phyloP scores from a whole-genome alignment of 2,888 invertebrate genomes.

The Lasioglossum lativentre region DNA sequence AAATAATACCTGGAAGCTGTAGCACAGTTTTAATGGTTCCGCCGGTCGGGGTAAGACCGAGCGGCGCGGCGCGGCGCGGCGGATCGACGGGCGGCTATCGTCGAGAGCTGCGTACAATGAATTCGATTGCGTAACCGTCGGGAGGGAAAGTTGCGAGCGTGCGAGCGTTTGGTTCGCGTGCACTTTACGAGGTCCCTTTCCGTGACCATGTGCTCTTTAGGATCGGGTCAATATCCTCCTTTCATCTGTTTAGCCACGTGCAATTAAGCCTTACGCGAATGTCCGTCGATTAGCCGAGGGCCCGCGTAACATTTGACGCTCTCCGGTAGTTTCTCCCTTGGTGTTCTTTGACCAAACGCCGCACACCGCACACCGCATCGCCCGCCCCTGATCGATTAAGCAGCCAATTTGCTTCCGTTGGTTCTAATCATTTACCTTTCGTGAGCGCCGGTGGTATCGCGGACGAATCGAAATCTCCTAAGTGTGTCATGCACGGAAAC shows the following conservation, averaged over 20 bases:
- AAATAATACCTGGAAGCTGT: constrained; percentile 14
- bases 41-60: constrained; percentile 9
- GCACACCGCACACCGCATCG: background rate
- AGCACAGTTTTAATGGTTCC: constrained; percentile 37
- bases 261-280: constrained; percentile 69
- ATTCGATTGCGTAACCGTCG: constrained; percentile 67
- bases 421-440: constrained; percentile 32
- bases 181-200: constrained; percentile 70
- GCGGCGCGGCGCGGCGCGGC: no score
- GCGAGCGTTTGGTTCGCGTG: constrained; percentile 67
- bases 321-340: constrained; percentile 4
- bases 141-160: constrained; percentile 68
- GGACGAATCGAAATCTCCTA: constrained; percentile 21
- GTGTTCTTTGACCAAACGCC: constrained; percentile 44
- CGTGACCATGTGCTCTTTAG: constrained; percentile 74
- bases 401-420: constrained; percentile 53
- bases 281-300: constrained; percentile 64
- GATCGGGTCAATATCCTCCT: constrained; percentile 73
- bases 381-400: constrained; percentile 47
- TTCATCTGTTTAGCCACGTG: constrained; percentile 67
- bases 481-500: constrained; percentile 39
- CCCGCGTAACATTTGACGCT: constrained; percentile 48
- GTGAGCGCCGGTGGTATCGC: constrained; percentile 9
- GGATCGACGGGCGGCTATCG: constrained; percentile 27
- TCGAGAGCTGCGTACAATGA: constrained; percentile 62